Evolutionary conservation across 2,888 invertebrate genomes (phyloP).

Genomic region (Sarcophaga caerulescens): DNA sequence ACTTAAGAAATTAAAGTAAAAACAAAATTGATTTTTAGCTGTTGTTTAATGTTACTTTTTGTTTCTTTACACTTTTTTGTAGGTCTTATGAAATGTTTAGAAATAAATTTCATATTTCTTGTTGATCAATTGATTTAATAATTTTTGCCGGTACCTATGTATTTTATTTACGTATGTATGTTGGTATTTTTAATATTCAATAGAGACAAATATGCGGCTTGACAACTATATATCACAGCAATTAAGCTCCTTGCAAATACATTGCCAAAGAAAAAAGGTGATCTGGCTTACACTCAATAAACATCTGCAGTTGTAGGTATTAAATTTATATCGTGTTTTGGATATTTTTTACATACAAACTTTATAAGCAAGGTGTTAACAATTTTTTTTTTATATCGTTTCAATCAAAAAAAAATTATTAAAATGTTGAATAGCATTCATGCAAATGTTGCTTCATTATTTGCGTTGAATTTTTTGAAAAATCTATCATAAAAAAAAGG

Average conservation of each 20-base stretch:
- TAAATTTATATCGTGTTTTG: neutral
- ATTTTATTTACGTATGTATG: neutral
- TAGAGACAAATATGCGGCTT: slow-evolving; percentile 39
- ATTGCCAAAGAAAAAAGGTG: neutral
- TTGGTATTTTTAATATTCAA: neutral
- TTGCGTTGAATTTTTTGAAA: slow-evolving; percentile 9
- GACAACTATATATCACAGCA: slow-evolving; percentile 34
- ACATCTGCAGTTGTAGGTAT: neutral
- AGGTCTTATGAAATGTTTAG: slow-evolving; percentile 15
- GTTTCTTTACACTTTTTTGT: neutral
- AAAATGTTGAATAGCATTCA: neutral
- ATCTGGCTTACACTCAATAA: neutral
- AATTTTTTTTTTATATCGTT: neutral
- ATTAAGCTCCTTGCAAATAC: slow-evolving; percentile 7
- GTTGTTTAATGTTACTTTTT: neutral
- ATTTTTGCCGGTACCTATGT: neutral
- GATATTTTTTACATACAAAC: neutral
- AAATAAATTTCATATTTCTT: slow-evolving; percentile 5
- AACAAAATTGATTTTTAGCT: neutral
- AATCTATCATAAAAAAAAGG: slow-evolving; percentile 12
- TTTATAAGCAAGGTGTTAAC: slow-evolving; percentile 16
- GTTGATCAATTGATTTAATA: neutral
- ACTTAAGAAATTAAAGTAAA: neutral
- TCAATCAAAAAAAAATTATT: neutral
- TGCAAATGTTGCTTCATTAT: neutral